Conservation (phyloP, 2,113 vertebrate species). For the Cynoglossus semilaevis region DNA sequence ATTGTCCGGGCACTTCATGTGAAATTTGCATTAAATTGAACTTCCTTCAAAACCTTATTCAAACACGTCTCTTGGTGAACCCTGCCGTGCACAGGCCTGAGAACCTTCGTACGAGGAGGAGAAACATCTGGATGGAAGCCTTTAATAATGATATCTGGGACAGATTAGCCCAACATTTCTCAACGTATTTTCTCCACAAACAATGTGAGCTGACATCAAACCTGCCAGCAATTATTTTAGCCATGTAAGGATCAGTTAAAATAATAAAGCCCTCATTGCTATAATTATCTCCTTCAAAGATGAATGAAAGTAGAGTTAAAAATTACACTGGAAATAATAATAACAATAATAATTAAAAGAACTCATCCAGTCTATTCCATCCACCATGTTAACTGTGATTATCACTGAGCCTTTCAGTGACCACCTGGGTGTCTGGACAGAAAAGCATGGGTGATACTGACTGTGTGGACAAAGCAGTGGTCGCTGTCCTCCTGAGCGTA, state of each 20-base stretch:
- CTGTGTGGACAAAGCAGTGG: slow-evolving; percentile 88
- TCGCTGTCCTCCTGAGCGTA: slow-evolving; percentile 90
- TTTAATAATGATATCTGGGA: slow-evolving; percentile 13
- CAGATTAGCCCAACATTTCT: slow-evolving; percentile 6
- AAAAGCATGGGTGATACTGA: slow-evolving; percentile 52
- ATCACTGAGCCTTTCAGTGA: background rate
- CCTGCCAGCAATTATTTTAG: slow-evolving; percentile 8
- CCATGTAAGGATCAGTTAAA: slow-evolving; percentile 6
- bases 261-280: slow-evolving; percentile 9
- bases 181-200: background rate
- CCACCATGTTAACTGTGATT: background rate
- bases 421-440: background rate
- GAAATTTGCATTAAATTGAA: slow-evolving; percentile 48
- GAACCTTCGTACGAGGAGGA: too few species aligned
- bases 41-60: slow-evolving; percentile 39
- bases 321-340: background rate
- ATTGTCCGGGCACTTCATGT: slow-evolving; percentile 45
- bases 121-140: background rate
- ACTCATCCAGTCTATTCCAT: background rate
- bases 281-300: slow-evolving; percentile 19
- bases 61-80: background rate
- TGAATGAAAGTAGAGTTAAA: background rate
- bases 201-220: slow-evolving; percentile 7
- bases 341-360: slow-evolving; percentile 11
- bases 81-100: background rate